Evolutionary conservation across 2,797 vertebrate species (phyloP), one percentile per base, ranked within the genome.

Genomic region (Enteromius argenteus): DNA sequence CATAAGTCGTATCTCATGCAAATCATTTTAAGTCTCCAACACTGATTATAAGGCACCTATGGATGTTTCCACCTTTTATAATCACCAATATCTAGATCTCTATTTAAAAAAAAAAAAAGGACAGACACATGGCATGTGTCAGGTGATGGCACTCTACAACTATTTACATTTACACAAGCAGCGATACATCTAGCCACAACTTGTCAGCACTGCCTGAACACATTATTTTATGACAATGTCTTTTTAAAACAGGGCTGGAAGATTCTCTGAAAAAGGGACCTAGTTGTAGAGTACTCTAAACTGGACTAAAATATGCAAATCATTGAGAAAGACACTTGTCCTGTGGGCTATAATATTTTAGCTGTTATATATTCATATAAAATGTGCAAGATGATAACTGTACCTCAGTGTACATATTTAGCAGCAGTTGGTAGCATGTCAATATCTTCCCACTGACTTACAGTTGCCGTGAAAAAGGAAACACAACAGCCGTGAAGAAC

Each of bases 41-140:
- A 91, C 91, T 87, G 89, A 92, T 92, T 87, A 90, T 95, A 95
- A 95, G 95, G 95, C 95, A 95, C 95, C 93, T 94, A 91, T 93
- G 93, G 92, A 94, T 93, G 93, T 83, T 87, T 79, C 30, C 92
- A 91, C 92, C 91, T 94, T 92, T 92, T 39, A 92, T 92, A 92
- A 90, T 94, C 91, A 91, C 90, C 91, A 84, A 90, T 92, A 90
- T 87, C 83, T 86, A 90, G 90, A 88, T 90, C 90, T 90, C 91
- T 90, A 84, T n/a, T 87, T 83, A 85, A 80, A 83, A 80, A 83
- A 84, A 85, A 32, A 56, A n/a, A 56, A 79, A 74, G 80, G 81
- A 56, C 81, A 51, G 44, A 78, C 58, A 77, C 75, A 86, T 74
- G 17, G 89, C 71, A 86, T 49, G 39, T 56, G 39, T 69, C 56